Conservation (phyloP, 2,888 invertebrate species). For the Metalampra italica region DNA sequence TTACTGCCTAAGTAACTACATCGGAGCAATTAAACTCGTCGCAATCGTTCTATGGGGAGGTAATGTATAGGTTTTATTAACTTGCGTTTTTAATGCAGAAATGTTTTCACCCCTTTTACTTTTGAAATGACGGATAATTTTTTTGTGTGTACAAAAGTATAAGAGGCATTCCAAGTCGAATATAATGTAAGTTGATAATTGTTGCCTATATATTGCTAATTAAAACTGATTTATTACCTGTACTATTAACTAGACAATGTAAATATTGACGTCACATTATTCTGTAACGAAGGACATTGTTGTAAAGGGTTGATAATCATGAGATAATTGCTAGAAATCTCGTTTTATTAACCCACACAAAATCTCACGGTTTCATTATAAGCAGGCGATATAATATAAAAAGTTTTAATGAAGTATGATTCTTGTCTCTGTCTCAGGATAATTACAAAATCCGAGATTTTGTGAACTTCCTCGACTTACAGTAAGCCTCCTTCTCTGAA, state of each 20-base stretch:
- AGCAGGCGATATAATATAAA: too few species aligned
- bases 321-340: background rate
- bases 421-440: too few species aligned
- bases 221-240: conserved; percentile 2
- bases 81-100: background rate
- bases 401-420: too few species aligned
- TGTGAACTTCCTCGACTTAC: too few species aligned
- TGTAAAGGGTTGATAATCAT: background rate
- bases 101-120: background rate
- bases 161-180: conserved; percentile 2
- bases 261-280: background rate
- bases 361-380: too few species aligned
- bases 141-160: background rate
- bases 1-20: conserved; percentile 5
- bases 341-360: background rate
- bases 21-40: conserved; percentile 1
- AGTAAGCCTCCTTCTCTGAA: too few species aligned
- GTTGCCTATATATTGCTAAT: conserved; percentile 1
- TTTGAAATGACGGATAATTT: background rate
- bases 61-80: conserved; percentile 1
- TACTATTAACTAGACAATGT: conserved; percentile 1
- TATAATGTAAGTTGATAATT: background rate
- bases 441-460: too few species aligned
- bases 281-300: background rate
- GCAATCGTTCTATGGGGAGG: background rate